Conservation (phyloP, 2,797 vertebrate species). For the Anguilla megastoma region DNA sequence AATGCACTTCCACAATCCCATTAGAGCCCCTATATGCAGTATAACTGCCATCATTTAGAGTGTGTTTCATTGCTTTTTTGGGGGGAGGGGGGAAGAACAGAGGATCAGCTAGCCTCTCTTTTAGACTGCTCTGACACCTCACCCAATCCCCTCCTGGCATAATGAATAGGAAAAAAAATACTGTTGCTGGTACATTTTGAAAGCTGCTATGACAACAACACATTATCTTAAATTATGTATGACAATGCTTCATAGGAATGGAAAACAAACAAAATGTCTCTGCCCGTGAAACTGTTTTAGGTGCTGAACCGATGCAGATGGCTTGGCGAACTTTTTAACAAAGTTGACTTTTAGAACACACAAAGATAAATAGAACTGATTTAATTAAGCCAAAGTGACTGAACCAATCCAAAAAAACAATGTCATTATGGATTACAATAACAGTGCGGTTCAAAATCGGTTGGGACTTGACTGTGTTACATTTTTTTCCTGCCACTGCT, state of each 20-base stretch:
- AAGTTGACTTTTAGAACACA: background rate
- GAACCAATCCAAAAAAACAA: background rate
- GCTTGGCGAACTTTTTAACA: background rate
- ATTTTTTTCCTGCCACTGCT: background rate
- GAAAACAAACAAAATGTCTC: slow-evolving; percentile 17
- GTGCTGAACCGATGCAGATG: background rate
- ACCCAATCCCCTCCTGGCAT: background rate
- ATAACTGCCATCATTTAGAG: background rate
- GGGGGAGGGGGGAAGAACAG: background rate
- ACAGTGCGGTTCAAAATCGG: background rate
- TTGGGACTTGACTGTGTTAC: background rate
- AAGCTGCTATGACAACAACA: slow-evolving; percentile 31
- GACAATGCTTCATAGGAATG: slow-evolving; percentile 3
- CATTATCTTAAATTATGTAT: slow-evolving; percentile 35
- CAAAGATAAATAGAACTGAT: slow-evolving; percentile 26
- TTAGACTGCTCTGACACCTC: slow-evolving; percentile 10
- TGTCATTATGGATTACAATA: slow-evolving; percentile 11
- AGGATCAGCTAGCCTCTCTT: slow-evolving; percentile 12
- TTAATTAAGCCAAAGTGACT: slow-evolving; percentile 24
- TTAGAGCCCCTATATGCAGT: background rate
- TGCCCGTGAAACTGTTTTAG: background rate
- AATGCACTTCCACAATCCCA: background rate
- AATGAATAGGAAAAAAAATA: slow-evolving; percentile 23
- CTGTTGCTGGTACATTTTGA: slow-evolving; percentile 30
- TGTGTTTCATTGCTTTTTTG: background rate